Evolutionary conservation across 1,140 invertebrate genomes (phyloP).

Genomic region (Bombus sylvicola): DNA sequence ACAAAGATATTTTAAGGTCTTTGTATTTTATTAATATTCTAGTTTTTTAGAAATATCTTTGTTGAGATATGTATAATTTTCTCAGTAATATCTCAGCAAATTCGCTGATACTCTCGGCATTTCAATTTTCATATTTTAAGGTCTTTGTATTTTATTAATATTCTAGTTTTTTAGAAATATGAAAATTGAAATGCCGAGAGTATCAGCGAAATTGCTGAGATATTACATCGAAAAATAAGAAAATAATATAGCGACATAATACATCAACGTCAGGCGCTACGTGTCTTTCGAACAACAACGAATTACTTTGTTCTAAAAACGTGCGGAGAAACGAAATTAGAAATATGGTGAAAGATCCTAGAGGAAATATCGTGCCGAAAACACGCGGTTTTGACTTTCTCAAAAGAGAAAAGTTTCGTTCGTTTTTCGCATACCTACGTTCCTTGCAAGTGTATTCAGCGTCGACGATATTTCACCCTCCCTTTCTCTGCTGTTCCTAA

Average conservation of each 20-base stretch:
- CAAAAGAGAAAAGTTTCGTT: background rate
- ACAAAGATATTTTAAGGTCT: no score
- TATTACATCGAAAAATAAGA: background rate
- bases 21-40: no score
- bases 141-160: no score
- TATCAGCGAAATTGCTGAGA: background rate
- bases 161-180: no score
- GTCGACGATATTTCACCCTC: background rate
- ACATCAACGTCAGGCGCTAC: no score
- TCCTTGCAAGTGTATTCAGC: background rate
- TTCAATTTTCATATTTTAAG: background rate
- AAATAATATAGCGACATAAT: background rate
- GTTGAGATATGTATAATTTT: no score
- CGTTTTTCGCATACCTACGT: background rate
- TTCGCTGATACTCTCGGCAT: background rate
- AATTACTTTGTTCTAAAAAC: no score
- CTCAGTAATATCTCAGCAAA: background rate
- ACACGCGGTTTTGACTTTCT: background rate
- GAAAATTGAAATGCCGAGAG: background rate
- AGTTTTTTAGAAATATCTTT: no score
- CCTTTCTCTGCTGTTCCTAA: background rate
- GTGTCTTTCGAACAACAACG: no score
- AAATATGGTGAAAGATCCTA: background rate
- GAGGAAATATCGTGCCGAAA: background rate
- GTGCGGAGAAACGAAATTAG: background rate